Evolutionary conservation across 2,797 vertebrate species (phyloP), one percentile per base, ranked within the genome.

Genomic region (Centropyge bicolor): DNA sequence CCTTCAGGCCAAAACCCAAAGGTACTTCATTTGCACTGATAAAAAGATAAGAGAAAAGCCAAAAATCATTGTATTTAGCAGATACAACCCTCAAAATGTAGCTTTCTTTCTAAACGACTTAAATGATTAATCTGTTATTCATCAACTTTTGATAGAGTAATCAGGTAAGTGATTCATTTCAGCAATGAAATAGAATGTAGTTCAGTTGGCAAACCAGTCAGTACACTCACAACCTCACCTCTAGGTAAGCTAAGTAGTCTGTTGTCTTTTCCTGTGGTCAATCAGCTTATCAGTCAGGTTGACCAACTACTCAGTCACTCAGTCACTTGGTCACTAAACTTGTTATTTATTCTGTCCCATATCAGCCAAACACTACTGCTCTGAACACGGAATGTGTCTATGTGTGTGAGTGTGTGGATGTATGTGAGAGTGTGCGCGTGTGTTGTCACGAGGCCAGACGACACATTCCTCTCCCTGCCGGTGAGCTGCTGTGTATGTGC

Each of bases 401-500:
- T 76, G n/a, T 64, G 17, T 59, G 40, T 63, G 27, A 55, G 17
- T 62, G 55, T 27, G 7, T 56, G 19, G 4, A 13, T 52, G 43
- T 43, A 38, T 45, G 43, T 62, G 8, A 38, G 40, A 31, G 40
- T 75, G 56, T 74, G 52, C 60, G 61, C 68, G 66, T 71, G 62
- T 80, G 70, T 65, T 74, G 78, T 80, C 85, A n/a, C 69, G 63
- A 63, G 56, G 70, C 84, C 78, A 83, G 79, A 80, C 62, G 65
- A 69, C 76, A 80, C 80, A 80, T 89, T 91, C 87, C 83, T 83
- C 66, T 78, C 71, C 70, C 73, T 78, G 70, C 68, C 78, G 71
- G 57, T 78, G 87, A 80, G 84, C 88, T 95, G 92, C 89, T 92
- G 93, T 89, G 83, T 83, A 73, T 90, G 92, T 94, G 90, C 93